phyloP scores from a whole-genome alignment of 2,113 vertebrate genomes.

The Boleophthalmus pectinirostris region DNA sequence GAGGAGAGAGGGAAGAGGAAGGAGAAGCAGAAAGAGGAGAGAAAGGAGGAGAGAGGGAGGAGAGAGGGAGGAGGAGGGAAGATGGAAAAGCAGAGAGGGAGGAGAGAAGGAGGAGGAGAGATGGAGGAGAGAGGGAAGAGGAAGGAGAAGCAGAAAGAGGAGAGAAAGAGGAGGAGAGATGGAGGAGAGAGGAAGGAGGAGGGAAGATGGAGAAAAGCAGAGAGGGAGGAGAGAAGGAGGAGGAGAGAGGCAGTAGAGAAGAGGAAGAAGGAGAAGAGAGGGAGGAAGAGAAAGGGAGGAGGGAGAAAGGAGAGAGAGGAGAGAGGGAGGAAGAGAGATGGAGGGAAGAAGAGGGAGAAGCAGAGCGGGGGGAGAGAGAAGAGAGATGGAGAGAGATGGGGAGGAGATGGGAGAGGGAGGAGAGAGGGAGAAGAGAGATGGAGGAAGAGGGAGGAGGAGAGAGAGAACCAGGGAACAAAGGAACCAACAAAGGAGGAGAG shows the following conservation, averaged over 20 bases:
- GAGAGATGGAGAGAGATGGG: too few species aligned
- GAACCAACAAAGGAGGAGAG: not conserved
- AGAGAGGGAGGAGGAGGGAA: not conserved
- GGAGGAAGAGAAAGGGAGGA: not conserved
- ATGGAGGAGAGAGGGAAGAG: not conserved
- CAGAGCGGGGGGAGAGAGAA: too few species aligned
- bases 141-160: not conserved
- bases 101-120: conserved; percentile 39
- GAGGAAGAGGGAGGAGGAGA: too few species aligned
- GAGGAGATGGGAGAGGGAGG: too few species aligned
- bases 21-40: not conserved
- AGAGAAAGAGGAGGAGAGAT: not conserved
- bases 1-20: not conserved
- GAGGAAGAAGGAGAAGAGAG: not conserved
- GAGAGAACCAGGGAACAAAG: too few species aligned
- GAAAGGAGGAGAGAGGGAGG: not conserved
- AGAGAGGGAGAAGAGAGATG: too few species aligned
- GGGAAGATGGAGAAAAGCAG: not conserved
- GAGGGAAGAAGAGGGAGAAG: too few species aligned
- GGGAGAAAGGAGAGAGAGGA: not conserved
- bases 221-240: conserved; percentile 25
- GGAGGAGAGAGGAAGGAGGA: not conserved
- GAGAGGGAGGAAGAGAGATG: too few species aligned
- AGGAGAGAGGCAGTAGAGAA: not conserved
- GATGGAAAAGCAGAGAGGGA: conserved; percentile 55